Evolutionary conservation across 2,888 invertebrate species (phyloP).

Genomic region (Willowsia nigromaculata): DNA sequence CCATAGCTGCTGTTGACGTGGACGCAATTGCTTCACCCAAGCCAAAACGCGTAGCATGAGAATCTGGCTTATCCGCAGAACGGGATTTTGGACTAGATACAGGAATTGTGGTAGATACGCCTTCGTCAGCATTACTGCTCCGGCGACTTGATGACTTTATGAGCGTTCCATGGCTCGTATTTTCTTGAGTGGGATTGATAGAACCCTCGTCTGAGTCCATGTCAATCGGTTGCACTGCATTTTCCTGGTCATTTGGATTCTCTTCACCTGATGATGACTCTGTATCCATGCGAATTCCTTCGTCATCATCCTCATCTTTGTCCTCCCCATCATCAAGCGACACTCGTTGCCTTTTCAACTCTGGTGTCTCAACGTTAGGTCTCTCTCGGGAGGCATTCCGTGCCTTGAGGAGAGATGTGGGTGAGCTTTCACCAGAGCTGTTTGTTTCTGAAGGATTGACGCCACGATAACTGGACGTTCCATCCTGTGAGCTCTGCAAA

Average conservation of each 20-base stretch:
- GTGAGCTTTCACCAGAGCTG: background rate
- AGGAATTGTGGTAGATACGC: constrained; percentile 48
- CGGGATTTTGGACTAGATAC: constrained; percentile 40
- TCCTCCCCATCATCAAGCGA: background rate
- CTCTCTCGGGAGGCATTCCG: constrained; percentile 47
- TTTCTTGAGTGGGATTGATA: background rate
- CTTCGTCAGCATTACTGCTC: constrained; percentile 31
- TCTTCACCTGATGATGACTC: background rate
- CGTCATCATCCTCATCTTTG: background rate
- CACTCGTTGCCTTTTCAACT: constrained; percentile 34
- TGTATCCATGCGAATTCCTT: constrained; percentile 57
- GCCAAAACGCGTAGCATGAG: background rate
- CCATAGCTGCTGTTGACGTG: constrained; percentile 53
- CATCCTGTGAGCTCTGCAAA: background rate
- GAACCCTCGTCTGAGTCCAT: background rate
- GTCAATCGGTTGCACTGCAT: constrained; percentile 2
- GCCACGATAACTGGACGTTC: background rate
- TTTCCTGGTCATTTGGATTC: constrained; percentile 6
- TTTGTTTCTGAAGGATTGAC: background rate
- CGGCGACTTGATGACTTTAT: background rate
- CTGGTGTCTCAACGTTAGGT: background rate
- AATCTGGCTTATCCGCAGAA: constrained; percentile 94
- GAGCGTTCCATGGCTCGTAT: background rate
- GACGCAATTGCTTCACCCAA: constrained; percentile 44
- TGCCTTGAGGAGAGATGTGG: constrained; percentile 12